Conservation (phyloP, 2,888 invertebrate genomes). For the Troilus luridus region DNA sequence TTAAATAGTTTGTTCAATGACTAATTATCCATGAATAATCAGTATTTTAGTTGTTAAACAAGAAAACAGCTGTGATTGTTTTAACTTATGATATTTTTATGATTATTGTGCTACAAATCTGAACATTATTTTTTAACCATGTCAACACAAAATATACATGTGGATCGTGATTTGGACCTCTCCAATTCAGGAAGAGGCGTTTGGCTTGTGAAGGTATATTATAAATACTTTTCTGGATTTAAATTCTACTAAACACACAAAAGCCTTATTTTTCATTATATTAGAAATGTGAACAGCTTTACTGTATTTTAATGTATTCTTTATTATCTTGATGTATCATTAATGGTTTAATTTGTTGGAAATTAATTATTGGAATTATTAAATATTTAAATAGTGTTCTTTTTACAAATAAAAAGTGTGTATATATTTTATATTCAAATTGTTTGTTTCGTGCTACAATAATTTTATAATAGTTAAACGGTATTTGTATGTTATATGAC, state of each 20-base stretch:
- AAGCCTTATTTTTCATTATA: no score
- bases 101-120: neutral
- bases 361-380: no score
- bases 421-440: no score
- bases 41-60: neutral
- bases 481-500: no score
- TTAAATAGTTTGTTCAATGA: neutral
- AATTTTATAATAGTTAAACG: no score
- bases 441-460: no score
- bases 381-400: no score
- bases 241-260: neutral
- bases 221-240: neutral
- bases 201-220: conserved; percentile 90
- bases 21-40: neutral
- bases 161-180: conserved; percentile 76
- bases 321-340: no score
- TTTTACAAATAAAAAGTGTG: no score
- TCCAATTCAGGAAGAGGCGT: conserved; percentile 92
- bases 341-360: no score
- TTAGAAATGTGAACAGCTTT: no score
- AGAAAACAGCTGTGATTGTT: neutral
- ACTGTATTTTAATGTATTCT: no score
- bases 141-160: conserved; percentile 58
- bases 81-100: neutral
- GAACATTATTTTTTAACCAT: neutral